These are phyloP conservation scores for Phallusia fumigata DNA, from an alignment of 23 tunicate species.

Conservation along the genomic window DNA sequence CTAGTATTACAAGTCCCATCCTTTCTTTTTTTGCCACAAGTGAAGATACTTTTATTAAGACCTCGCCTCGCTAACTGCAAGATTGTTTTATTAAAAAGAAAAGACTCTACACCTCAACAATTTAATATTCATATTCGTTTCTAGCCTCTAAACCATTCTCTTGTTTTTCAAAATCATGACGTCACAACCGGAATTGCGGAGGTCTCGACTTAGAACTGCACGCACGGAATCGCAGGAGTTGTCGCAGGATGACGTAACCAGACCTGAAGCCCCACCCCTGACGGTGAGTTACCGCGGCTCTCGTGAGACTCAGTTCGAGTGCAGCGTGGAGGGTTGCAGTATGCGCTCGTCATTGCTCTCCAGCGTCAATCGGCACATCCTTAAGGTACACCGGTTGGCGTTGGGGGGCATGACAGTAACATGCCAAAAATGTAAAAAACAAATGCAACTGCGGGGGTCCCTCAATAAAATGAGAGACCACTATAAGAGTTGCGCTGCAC, in stretches of 20 bases:
- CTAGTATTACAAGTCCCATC: too few relatives aligned
- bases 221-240: not conserved
- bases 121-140: too few relatives aligned
- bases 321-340: conserved; percentile 4
- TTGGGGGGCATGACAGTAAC: not conserved
- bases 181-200: conserved; percentile 7
- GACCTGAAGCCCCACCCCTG: conserved; percentile 10
- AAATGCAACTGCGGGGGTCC: not conserved
- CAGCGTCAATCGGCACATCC: conserved; percentile 1
- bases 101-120: too few relatives aligned
- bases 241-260: not conserved
- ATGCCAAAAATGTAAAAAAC: not conserved
- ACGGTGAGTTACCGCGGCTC: not conserved
- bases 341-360: not conserved
- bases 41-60: too few relatives aligned
- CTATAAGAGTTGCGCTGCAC: not conserved
- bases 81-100: too few relatives aligned
- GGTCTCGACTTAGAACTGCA: not conserved
- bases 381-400: conserved; percentile 3
- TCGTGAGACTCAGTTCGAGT: not conserved
- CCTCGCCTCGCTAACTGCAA: too few relatives aligned
- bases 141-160: not conserved
- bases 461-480: conserved; percentile 9
- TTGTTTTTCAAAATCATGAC: not conserved
- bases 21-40: too few relatives aligned